Base-by-base conservation (phyloP, 2,113 vertebrate genomes). In the Chlorodrepanis virens region DNA sequence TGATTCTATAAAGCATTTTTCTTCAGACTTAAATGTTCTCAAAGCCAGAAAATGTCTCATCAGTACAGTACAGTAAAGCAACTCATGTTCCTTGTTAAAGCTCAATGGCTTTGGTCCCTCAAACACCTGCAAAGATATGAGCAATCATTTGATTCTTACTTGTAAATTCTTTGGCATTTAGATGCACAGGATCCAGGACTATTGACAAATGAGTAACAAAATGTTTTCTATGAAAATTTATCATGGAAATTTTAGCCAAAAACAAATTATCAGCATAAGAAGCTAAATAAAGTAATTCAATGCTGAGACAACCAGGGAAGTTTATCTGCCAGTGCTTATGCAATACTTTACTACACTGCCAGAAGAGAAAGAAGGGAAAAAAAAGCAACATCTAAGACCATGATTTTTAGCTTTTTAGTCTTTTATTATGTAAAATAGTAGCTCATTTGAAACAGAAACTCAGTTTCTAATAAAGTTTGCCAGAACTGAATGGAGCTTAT, bases 91-190 rank as follows among this genome's bases (percentile, higher is more conserved):
- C 52, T 67, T 52, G 22, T 83, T 86, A 89, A 63, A 83, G 39
- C 39, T 71, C 64, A 81, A 90, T 67, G 53, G 49, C 35, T 94
- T 90, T 67, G 52, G 42, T 63, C 39, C 47, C 64, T 63, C 47
- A 83, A 72, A 94, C 35, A 70, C 61, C 50, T 3, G 64, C 25
- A 24, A 91, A 89, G 59, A 35, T 28, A 60, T 0, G 4, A 90
- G 39, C 0, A 0, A 59, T 3, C 1, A 0, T 44, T 52, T 71
- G 70, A 75, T 61, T 56, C 31, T 50, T 37, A 60, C 20, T 53
- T 35, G 24, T 13, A 39, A 61, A 61, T 40, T 39, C 64, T 74
- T 74, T 53, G 44, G 33, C 39, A 56, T 68, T 81, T 71, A 61
- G 60, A 52, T 50, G 53, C 77, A 59, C 74, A 82, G 37, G 60